Percentiles rank a stretch among this genome's conserved stretches.
phyloP scores from a whole-genome alignment of 2,888 invertebrate genomes.

The Drosophila lutescens region DNA sequence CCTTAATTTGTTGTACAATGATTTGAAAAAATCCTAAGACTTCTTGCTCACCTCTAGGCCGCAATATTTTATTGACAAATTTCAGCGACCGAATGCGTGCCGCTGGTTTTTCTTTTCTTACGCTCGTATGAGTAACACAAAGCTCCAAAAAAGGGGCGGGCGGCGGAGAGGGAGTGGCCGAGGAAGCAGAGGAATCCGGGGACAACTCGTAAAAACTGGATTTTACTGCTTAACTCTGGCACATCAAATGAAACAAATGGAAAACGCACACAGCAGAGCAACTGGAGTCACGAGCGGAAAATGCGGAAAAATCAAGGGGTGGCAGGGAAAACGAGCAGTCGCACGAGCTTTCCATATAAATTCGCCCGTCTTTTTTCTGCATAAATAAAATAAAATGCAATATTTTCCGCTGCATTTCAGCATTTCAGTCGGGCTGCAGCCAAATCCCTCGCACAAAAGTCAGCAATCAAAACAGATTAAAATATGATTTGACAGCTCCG shows the following conservation, averaged over 20 bases:
- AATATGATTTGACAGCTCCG: slow-evolving; percentile 82
- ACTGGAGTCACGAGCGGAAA: slow-evolving; percentile 24
- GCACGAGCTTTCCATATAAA: slow-evolving; percentile 30
- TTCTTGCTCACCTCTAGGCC: slow-evolving; percentile 39
- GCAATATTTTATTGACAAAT: slow-evolving; percentile 66
- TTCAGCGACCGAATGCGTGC: slow-evolving; percentile 34
- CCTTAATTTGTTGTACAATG: not conserved
- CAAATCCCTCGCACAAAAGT: slow-evolving; percentile 82
- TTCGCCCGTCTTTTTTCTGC: slow-evolving; percentile 50
- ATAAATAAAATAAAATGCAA: slow-evolving; percentile 81
- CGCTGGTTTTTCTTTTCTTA: slow-evolving; percentile 27
- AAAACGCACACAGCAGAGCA: slow-evolving; percentile 43
- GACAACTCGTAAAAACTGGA: slow-evolving; percentile 75
- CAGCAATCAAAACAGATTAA: slow-evolving; percentile 84
- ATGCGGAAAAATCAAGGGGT: slow-evolving; percentile 6
- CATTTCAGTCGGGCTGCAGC: slow-evolving; percentile 42
- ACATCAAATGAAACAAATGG: slow-evolving; percentile 72
- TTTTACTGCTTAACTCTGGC: slow-evolving; percentile 74
- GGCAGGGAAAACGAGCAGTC: too few relatives aligned
- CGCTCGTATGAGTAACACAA: slow-evolving; percentile 52
- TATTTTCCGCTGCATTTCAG: slow-evolving; percentile 60
- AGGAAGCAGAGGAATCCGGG: slow-evolving; percentile 24
- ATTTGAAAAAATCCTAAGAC: fast-evolving
- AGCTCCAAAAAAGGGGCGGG: slow-evolving; percentile 26
- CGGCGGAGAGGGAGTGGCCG: slow-evolving; percentile 3